A percentile compares a stretch with the other conserved stretches of the same genome.
Conservation (phyloP, 1,140 invertebrate species). For the Calephelis nemesis region DNA sequence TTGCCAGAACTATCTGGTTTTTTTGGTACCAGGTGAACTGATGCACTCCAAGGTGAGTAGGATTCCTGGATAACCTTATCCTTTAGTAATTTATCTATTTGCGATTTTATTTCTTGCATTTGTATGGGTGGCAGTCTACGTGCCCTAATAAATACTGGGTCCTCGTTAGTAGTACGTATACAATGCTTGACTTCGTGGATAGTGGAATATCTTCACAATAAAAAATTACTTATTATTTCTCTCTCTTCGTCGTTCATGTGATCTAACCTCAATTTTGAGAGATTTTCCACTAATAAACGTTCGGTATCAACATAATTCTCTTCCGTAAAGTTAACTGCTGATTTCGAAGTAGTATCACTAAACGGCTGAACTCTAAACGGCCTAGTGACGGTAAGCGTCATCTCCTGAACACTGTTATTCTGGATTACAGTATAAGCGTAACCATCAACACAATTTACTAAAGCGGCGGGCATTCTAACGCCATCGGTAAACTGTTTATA, state of each 20-base stretch:
- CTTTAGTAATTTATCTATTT: background rate
- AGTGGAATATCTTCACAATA: conserved; percentile 28
- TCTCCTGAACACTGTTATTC: conserved; percentile 8
- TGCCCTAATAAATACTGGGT: background rate
- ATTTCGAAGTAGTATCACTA: background rate
- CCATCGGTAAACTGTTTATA: background rate
- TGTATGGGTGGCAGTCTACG: background rate
- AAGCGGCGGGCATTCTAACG: conserved; percentile 25
- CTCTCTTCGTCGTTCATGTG: conserved; percentile 26
- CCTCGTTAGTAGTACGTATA: background rate
- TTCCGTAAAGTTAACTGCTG: background rate
- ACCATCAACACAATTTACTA: conserved; percentile 24
- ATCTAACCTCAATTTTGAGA: conserved; percentile 21
- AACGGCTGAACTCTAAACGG: conserved; percentile 15
- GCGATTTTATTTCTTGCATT: background rate
- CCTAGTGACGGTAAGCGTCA: conserved; percentile 15
- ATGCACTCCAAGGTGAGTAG: background rate
- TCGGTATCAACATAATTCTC: conserved; percentile 11
- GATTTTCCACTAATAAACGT: conserved; percentile 24
- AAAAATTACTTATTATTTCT: conserved; percentile 22
- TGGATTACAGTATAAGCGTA: conserved; percentile 26
- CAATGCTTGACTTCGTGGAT: conserved; percentile 19
- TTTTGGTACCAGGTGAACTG: conserved; percentile 16
- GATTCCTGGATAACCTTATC: background rate
- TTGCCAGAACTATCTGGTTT: conserved; percentile 23